Evolutionary conservation across 2,113 vertebrate genomes (phyloP).

Genomic region (Stegastes partitus): DNA sequence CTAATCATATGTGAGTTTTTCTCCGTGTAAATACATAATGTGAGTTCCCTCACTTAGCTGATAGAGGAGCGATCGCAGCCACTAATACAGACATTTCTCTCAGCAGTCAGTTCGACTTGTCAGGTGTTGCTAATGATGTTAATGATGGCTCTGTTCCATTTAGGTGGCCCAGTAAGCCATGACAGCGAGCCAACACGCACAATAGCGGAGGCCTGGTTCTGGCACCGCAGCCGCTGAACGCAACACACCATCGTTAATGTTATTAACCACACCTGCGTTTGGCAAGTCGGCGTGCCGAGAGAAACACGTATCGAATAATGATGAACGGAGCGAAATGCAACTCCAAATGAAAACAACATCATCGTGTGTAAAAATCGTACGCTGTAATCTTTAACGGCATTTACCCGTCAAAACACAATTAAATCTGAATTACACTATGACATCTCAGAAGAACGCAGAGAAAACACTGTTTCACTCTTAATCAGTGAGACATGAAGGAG

Average conservation of each 20-base stretch:
- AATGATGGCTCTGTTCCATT: constrained; percentile 63
- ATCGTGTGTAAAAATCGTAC: constrained; percentile 13
- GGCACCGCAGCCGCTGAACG: constrained; percentile 44
- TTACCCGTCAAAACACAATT: constrained; percentile 44
- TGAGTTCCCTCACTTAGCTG: constrained; percentile 2
- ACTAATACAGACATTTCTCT: constrained; percentile 67
- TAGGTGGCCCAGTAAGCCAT: constrained; percentile 59
- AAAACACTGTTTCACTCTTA: constrained; percentile 34
- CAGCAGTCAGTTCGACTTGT: constrained; percentile 60
- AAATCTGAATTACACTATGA: constrained; percentile 15
- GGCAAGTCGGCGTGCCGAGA: constrained; percentile 25
- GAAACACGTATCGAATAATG: constrained; percentile 45
- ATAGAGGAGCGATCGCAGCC: constrained; percentile 32
- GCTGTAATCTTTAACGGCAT: constrained; percentile 9
- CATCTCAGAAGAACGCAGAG: constrained; percentile 4
- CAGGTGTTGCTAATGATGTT: constrained; percentile 71
- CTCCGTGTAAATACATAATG: constrained; percentile 38
- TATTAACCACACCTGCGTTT: constrained; percentile 49
- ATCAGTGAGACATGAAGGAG: constrained; percentile 43
- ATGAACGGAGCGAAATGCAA: constrained; percentile 36
- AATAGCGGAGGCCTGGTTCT: constrained; percentile 47
- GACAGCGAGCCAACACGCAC: constrained; percentile 60
- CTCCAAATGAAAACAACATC: background rate
- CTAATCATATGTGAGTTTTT: constrained; percentile 26
- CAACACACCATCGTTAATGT: constrained; percentile 48